Conservation (phyloP, 2,113 vertebrate species). For the Myrmophylax atrothorax region DNA sequence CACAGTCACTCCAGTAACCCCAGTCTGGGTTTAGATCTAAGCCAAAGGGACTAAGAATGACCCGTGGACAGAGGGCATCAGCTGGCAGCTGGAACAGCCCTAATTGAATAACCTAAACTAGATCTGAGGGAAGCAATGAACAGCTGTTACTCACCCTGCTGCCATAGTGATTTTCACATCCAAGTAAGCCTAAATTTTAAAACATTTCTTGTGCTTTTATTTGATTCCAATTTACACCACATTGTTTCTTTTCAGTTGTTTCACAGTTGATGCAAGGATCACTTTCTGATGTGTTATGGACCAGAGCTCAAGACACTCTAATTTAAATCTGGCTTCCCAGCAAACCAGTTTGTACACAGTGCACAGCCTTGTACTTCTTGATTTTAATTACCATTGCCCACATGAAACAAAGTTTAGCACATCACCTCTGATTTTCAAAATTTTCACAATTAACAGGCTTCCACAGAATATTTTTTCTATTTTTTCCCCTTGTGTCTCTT, state of each 20-base stretch:
- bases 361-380: background rate
- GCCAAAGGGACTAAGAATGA: background rate
- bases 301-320: background rate
- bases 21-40: background rate
- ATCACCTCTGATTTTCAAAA: background rate
- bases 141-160: background rate
- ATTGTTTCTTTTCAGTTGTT: background rate
- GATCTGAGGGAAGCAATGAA: background rate
- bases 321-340: background rate
- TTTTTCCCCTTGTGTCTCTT: background rate
- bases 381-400: background rate
- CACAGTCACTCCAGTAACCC: background rate
- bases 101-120: background rate
- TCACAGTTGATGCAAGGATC: background rate
- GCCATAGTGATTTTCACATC: background rate
- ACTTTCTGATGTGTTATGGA: background rate
- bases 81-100: background rate
- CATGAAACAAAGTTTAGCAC: background rate
- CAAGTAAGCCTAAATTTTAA: background rate
- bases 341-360: background rate
- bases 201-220: background rate
- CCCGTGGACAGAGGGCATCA: background rate
- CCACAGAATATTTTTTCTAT: rapidly evolving
- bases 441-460: background rate
- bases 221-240: background rate